Conservation (phyloP, 2,888 invertebrate species). For the Alloplasta piceator region DNA sequence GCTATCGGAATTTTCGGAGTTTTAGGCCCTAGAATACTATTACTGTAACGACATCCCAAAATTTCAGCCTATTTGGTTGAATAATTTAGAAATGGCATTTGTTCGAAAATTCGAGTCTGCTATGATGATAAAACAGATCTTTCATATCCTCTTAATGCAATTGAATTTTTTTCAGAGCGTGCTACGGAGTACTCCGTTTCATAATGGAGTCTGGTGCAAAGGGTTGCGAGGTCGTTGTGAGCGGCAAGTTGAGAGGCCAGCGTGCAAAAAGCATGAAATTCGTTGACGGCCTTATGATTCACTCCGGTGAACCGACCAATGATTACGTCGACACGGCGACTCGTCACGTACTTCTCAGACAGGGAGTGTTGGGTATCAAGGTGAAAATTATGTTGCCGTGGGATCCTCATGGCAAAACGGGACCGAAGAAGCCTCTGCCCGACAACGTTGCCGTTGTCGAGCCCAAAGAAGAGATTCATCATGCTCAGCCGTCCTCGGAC, state of each 20-base stretch:
- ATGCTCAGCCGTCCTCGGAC: conserved; percentile 90
- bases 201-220: conserved; percentile 99
- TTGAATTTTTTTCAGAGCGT: conserved; percentile 87
- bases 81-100: too few relatives aligned
- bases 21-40: too few relatives aligned
- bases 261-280: conserved; percentile 99
- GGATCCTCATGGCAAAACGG: conserved; percentile 98
- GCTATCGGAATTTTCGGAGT: too few relatives aligned
- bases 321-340: conserved; percentile 99
- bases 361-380: conserved; percentile 90
- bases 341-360: conserved; percentile 97
- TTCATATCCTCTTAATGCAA: too few relatives aligned
- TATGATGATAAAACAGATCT: too few relatives aligned
- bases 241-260: conserved; percentile 99
- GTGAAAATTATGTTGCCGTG: conserved; percentile 99
- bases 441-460: conserved; percentile 98
- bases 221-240: conserved; percentile 99
- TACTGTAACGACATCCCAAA: too few relatives aligned
- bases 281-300: conserved; percentile 99
- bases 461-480: conserved; percentile 96
- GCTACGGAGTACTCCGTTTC: conserved; percentile 99
- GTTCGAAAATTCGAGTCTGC: too few relatives aligned
- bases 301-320: conserved; percentile 99
- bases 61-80: too few relatives aligned
- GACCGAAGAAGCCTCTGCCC: conserved; percentile 98